A percentile compares a stretch with the other conserved stretches of the same genome.
Conservation (phyloP, 2,888 invertebrate genomes). For the Leptinotarsa haldemani region DNA sequence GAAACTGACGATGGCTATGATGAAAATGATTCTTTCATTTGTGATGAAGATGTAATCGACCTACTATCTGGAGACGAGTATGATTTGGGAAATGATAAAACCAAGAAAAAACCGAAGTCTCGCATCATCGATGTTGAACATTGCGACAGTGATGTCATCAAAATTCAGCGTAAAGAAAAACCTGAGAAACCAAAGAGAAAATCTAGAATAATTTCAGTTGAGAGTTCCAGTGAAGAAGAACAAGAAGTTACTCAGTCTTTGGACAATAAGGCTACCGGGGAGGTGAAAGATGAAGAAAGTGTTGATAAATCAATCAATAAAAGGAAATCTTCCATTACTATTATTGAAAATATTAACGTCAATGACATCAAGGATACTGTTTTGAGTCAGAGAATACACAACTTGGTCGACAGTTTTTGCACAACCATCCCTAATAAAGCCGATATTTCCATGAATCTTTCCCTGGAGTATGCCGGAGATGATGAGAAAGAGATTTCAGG, state of each 20-base stretch:
- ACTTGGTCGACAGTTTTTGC: conserved; percentile 57
- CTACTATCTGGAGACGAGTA: conserved; percentile 60
- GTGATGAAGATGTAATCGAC: conserved; percentile 55
- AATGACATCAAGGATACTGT: conserved; percentile 53
- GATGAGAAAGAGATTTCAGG: not conserved
- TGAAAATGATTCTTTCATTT: conserved; percentile 57
- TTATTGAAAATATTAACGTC: conserved; percentile 58
- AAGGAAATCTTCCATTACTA: conserved; percentile 55
- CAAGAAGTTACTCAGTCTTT: conserved; percentile 3
- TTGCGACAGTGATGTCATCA: conserved; percentile 47
- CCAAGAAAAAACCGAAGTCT: conserved; percentile 42
- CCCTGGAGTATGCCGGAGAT: conserved; percentile 49
- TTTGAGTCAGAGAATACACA: conserved; percentile 54
- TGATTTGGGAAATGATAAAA: conserved; percentile 43
- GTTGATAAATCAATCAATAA: conserved; percentile 18
- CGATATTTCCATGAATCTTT: conserved; percentile 55
- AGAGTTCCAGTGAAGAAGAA: conserved; percentile 31
- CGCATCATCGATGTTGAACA: conserved; percentile 48
- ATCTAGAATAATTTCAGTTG: conserved; percentile 42
- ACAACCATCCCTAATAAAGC: conserved; percentile 31
- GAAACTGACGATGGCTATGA: conserved; percentile 53
- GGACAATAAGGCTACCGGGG: not conserved
- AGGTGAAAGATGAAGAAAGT: not conserved
- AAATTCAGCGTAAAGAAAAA: conserved; percentile 41
- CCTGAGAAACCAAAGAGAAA: conserved; percentile 36